A percentile compares a stretch with the other conserved stretches of the same genome.
Conservation (phyloP, 92 coral and sea anemone species). For the Zoanthus solanderi region DNA sequence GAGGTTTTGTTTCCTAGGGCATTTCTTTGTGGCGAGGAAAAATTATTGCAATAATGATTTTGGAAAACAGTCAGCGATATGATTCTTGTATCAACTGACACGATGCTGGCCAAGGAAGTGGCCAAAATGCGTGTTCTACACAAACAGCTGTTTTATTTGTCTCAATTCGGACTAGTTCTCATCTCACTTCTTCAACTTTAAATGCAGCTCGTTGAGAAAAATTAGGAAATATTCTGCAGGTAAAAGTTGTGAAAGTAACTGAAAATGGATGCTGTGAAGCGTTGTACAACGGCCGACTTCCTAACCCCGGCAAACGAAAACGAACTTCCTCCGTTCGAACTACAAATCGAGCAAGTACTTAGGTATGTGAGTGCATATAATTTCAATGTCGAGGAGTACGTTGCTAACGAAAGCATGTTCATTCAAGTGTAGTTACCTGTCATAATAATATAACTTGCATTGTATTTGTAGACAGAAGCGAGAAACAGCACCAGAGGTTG, state of each 20-base stretch:
- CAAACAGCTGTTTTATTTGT: slow-evolving; percentile 50
- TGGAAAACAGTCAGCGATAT: not conserved
- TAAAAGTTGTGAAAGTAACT: not conserved
- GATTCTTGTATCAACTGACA: not conserved
- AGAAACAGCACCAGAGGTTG: slow-evolving; percentile 8
- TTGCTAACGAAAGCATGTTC: slow-evolving; percentile 32
- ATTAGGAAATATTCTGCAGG: slow-evolving; percentile 17
- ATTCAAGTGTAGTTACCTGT: slow-evolving; percentile 45
- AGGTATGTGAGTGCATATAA: slow-evolving; percentile 38
- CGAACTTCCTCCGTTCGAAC: slow-evolving; percentile 48
- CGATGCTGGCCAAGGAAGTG: slow-evolving; percentile 38
- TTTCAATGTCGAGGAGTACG: slow-evolving; percentile 26
- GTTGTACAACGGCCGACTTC: slow-evolving; percentile 43
- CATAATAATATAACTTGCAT: slow-evolving; percentile 22
- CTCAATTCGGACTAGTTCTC: slow-evolving; percentile 24
- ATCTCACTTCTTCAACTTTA: slow-evolving; percentile 23
- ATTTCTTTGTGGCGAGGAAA: not conserved
- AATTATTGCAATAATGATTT: not conserved
- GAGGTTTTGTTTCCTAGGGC: slow-evolving; percentile 10
- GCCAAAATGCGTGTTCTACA: slow-evolving; percentile 25
- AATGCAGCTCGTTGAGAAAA: slow-evolving; percentile 5
- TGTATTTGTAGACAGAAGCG: slow-evolving; percentile 43
- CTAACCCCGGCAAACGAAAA: slow-evolving; percentile 43
- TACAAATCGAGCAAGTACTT: slow-evolving; percentile 53
- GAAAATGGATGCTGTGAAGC: slow-evolving; percentile 29